Evolutionary conservation across 2,797 vertebrate genomes (phyloP), one percentile per base, ranked within the genome.

Genomic region (Spondyliosoma cantharus): DNA sequence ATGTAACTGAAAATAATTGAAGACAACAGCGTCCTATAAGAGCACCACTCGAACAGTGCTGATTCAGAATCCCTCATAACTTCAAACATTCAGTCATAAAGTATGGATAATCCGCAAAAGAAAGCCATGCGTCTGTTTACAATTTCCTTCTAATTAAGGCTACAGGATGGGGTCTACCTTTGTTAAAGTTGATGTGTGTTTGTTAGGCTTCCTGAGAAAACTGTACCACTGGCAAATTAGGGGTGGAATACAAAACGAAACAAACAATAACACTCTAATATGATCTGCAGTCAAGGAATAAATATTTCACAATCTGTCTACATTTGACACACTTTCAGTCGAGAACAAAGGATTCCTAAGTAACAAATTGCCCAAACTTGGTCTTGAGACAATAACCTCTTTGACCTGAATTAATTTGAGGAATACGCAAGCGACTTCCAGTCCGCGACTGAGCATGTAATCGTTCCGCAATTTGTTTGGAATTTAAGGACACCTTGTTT

Each of bases 1-100:
- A 90, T 91, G 92, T 95, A 93, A 95, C 93, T 87, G 92, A 92
- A 95, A 95, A 95, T 96, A 96, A 96, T 95, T 96, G 95, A 96
- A 94, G 94, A 93, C 94, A 96, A 95, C 95, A 95, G 94, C 93
- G 94, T 95, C 91, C 94, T 94, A 93, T 95, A 95, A 94, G 93
- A 94, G 94, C 91, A 90, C 58, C 87, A 89, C 85, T 93, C 77
- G 77, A 93, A 89, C 92, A 80, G 82, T 91, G 94, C 95, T 95
- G 95, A 95, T 94, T 95, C 95, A 93, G 93, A 94, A 92, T 88
- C 88, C 91, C 90, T 92, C 89, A 89, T 85, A 94, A 95, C 95
- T 95, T 96, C 95, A 96, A 95, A 96, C 94, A 90, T 86, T 91
- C 92, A 85, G 87, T 95, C 95, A 96, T 95, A 94, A 95, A 96